Evolutionary conservation across 1,140 invertebrate genomes (phyloP).

Genomic region (Arctopsyche grandis): DNA sequence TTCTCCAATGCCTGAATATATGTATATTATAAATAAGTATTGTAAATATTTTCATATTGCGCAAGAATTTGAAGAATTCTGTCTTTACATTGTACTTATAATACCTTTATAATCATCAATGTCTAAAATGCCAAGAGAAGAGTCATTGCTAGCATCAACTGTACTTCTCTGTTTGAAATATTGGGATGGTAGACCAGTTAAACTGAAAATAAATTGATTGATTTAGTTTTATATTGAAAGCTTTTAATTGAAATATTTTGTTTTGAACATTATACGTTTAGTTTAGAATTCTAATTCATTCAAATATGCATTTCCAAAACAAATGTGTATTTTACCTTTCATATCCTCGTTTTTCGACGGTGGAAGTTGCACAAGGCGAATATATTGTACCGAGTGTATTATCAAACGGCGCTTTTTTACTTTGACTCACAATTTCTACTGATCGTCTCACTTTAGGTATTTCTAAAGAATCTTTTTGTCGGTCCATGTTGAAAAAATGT

Average conservation of each 20-base stretch:
- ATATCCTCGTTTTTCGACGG: conserved; percentile 43
- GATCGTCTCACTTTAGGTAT: conserved; percentile 6
- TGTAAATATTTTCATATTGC: too few species aligned
- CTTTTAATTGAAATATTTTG: too few species aligned
- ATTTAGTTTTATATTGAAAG: not conserved
- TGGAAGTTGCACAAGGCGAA: conserved; percentile 47
- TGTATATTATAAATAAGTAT: not conserved
- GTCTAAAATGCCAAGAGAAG: conserved; percentile 51
- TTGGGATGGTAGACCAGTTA: conserved; percentile 38
- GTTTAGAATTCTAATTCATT: too few species aligned
- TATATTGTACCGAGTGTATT: not conserved
- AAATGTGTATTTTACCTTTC: conserved; percentile 36
- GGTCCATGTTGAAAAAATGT: too few species aligned
- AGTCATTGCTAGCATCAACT: conserved; percentile 37
- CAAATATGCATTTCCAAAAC: too few species aligned
- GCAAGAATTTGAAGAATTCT: too few species aligned
- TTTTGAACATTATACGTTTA: too few species aligned
- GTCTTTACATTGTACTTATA: too few species aligned
- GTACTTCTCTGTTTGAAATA: conserved; percentile 20
- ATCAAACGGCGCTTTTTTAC: not conserved
- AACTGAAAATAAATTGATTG: conserved; percentile 32
- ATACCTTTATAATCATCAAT: conserved; percentile 32
- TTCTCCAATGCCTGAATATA: conserved; percentile 14
- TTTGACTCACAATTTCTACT: not conserved
- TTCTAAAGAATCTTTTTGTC: not conserved